Base-by-base conservation (phyloP, 2,888 invertebrate species). In the Phytoseiulus persimilis region DNA sequence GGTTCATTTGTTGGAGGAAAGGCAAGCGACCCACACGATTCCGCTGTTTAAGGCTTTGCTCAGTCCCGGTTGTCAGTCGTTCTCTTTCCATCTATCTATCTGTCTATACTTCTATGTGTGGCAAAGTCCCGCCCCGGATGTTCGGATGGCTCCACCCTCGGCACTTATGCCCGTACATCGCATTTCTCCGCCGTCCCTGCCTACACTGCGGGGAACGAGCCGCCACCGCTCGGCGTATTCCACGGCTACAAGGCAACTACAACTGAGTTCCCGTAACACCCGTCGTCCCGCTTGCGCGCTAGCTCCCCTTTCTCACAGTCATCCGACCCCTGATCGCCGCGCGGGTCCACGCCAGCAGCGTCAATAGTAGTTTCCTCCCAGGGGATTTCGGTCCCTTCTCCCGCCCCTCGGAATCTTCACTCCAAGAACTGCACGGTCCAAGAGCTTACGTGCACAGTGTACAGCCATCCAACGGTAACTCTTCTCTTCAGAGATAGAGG, bases 81-180 rank as follows among this genome's bases (percentile, higher is more conserved):
- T 65, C 28, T 1, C 65, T 18, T 28, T 23, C 65, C 65, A 28
- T 65, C 65, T 28, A 65, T 65, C 14, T 28, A 23, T 65, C 65
- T 28, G 65, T 65, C 65, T 18, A 65, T 65, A 14, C 65, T 14
- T 39, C 39, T 39, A 39, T 39, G 39, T 65, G 65, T 65, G 65
- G 65, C 65, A 65, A 65, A 65, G 65, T 65, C 65, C 65, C 65
- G 65, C 65, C 65, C 65, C 65, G 65, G 65, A 65, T 65, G 65
- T 23, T 65, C 65, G 23, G 18, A 65, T 65, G 65, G 65, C 65
- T 65, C 65, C 65, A 65, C 65, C 65, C 65, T 65, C 65, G 65
- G 65, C 65, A 65, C 65, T 65, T 65, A 65, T 65, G 65, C 65
- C 65, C 65, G 65, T 65, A 65, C 65, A 65, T 65, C 5, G 65